These are phyloP conservation scores for Acromyrmex echinatior DNA, from an alignment of 1,140 invertebrate species.

Conservation along the genomic window DNA sequence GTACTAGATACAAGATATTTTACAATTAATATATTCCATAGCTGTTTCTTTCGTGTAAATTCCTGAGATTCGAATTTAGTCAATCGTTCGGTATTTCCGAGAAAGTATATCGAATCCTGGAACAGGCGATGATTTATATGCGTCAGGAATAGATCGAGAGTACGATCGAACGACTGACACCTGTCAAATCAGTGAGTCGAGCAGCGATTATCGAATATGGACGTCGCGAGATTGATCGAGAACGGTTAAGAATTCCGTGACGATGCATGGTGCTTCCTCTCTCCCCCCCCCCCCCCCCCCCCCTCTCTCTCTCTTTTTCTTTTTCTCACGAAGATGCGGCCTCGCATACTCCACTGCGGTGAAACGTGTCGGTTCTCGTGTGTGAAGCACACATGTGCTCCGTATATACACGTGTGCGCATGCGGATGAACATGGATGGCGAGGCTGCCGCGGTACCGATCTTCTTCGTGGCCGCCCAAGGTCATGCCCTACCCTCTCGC, in stretches of 20 bases:
- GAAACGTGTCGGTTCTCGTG: constrained; percentile 33
- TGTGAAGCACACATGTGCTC: constrained; percentile 27
- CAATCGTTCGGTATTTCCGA: background rate
- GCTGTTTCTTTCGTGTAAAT: background rate
- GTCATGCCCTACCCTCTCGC: constrained; percentile 85
- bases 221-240: constrained; percentile 79
- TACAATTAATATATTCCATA: background rate
- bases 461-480: constrained; percentile 82
- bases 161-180: constrained; percentile 31
- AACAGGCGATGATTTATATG: background rate
- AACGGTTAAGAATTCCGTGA: constrained; percentile 85
- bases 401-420: constrained; percentile 46
- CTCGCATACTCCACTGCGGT: constrained; percentile 32
- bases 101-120: background rate
- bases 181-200: constrained; percentile 45
- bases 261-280: constrained; percentile 80
- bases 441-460: constrained; percentile 72
- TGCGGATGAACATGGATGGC: constrained; percentile 49
- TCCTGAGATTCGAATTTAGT: constrained; percentile 9
- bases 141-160: background rate
- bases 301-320: constrained; percentile 29
- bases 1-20: background rate
- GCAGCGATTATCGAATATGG: background rate
- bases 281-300: constrained; percentile 38
- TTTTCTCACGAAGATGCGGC: constrained; percentile 29